Percentiles rank a stretch among this genome's conserved stretches.
Conservation (phyloP, 2,888 invertebrate species). For the Odontocolon sp. region DNA sequence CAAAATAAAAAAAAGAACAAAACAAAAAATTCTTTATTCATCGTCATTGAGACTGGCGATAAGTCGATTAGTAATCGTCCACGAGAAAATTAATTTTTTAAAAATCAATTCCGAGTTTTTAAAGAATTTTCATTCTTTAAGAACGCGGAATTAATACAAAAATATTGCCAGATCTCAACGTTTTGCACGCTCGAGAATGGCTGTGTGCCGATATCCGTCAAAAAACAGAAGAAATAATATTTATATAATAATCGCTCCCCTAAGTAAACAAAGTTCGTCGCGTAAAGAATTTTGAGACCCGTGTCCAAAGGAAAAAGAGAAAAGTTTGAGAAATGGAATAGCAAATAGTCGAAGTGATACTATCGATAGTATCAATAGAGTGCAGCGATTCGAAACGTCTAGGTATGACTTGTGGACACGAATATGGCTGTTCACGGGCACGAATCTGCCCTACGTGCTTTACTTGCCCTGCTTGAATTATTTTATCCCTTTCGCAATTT, state of each 20-base stretch:
- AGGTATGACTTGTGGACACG: conserved; percentile 58
- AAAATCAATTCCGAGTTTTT: too few relatives aligned
- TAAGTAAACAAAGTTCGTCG: conserved; percentile 37
- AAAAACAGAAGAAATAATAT: not conserved
- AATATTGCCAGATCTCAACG: too few relatives aligned
- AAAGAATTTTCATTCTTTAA: too few relatives aligned
- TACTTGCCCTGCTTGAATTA: not conserved
- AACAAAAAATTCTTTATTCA: too few relatives aligned
- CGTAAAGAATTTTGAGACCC: conserved; percentile 30
- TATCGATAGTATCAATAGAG: not conserved
- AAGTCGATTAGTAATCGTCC: too few relatives aligned
- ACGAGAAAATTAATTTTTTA: too few relatives aligned
- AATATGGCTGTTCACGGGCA: conserved; percentile 58
- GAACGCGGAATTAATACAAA: too few relatives aligned
- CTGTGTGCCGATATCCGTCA: conserved; percentile 6
- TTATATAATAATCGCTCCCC: conserved; percentile 20
- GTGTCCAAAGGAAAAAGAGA: conserved; percentile 3
- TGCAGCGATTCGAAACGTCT: conserved; percentile 53
- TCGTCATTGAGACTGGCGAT: too few relatives aligned
- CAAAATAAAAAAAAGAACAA: not conserved
- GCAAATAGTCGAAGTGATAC: not conserved
- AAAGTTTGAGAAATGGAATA: not conserved
- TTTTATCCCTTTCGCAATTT: not conserved
- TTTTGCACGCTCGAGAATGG: not conserved
- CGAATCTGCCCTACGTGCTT: not conserved